These are phyloP conservation scores for Seira sanloemensis DNA, from an alignment of 2,888 invertebrate genomes.

Conservation along the genomic window DNA sequence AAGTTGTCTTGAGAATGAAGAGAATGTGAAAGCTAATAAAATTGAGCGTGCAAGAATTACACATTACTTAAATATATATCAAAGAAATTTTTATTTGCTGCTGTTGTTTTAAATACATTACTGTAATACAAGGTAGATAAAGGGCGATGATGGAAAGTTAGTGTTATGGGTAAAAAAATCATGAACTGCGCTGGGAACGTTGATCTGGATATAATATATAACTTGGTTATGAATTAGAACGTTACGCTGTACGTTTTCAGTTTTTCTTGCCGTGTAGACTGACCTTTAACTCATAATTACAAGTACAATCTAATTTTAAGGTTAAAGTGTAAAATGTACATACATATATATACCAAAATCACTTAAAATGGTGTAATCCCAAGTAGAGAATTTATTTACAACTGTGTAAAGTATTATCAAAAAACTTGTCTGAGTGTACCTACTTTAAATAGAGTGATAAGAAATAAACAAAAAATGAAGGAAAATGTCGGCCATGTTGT, in stretches of 20 bases:
- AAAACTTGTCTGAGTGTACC: constrained; percentile 32
- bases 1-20: no score
- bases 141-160: no score
- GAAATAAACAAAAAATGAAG: background rate
- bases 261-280: constrained; percentile 11
- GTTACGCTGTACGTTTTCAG: background rate
- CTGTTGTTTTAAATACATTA: no score
- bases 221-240: background rate
- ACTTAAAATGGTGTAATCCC: background rate
- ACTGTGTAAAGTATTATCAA: background rate
- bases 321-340: background rate
- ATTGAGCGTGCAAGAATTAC: no score
- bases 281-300: background rate
- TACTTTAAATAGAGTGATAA: background rate
- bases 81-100: no score
- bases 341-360: background rate
- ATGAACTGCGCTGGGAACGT: background rate
- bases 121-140: no score
- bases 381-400: background rate
- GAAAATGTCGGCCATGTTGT: constrained; percentile 5
- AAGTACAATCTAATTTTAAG: constrained; percentile 6
- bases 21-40: no score
- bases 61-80: no score
- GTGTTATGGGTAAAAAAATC: no score
- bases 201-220: background rate